Percentiles rank a stretch among this genome's conserved stretches.
phyloP scores from a whole-genome alignment of 1,140 invertebrate genomes.

The Trichogramma pretiosum region DNA sequence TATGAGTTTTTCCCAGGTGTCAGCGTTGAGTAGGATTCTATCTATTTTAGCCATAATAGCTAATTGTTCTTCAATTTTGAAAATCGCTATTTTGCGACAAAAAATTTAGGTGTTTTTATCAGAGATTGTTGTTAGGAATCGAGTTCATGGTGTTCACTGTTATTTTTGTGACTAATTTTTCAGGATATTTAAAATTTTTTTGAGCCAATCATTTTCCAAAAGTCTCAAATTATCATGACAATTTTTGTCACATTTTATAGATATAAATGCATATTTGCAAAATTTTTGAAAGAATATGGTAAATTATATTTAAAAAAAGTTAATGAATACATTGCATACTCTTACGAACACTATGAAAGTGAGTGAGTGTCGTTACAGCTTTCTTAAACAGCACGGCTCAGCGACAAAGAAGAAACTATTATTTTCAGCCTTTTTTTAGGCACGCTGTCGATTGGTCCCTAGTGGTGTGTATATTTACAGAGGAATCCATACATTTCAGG shows the following conservation, averaged over 20 bases:
- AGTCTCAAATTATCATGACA: no score
- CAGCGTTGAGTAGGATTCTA: constrained; percentile 34
- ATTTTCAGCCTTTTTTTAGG: constrained; percentile 44
- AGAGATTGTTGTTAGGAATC: neutral
- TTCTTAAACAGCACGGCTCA: constrained; percentile 29
- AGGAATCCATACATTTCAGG: constrained; percentile 4
- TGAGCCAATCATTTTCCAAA: no score
- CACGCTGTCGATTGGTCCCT: constrained; percentile 38
- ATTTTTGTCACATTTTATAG: no score
- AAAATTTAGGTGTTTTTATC: neutral
- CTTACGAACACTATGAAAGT: constrained; percentile 17
- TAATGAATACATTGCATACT: no score
- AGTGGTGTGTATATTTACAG: constrained; percentile 24
- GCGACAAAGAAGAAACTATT: constrained; percentile 27
- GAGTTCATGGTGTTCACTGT: constrained; percentile 14
- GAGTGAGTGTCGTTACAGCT: constrained; percentile 38
- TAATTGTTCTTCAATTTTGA: neutral
- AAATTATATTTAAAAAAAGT: no score
- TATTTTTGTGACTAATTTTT: no score
- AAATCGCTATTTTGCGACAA: neutral
- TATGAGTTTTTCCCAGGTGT: constrained; percentile 38
- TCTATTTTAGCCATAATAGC: constrained; percentile 16
- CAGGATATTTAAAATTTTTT: no score
- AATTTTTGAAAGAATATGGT: no score
- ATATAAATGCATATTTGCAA: no score